Percentiles rank a stretch among this genome's conserved stretches.
phyloP scores from a whole-genome alignment of 2,113 vertebrate species.

The Hirundichthys speculiger region DNA sequence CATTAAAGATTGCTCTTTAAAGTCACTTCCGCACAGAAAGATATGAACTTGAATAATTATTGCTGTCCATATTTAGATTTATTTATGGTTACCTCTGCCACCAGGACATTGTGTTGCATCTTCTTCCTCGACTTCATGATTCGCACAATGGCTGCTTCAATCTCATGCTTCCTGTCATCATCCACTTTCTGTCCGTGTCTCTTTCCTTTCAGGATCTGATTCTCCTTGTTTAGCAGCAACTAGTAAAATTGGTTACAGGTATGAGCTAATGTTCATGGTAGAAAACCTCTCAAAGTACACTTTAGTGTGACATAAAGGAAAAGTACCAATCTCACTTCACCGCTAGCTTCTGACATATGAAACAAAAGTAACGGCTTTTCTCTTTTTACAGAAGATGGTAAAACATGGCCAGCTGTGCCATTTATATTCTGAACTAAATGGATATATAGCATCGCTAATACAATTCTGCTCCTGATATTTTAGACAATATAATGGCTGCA shows the following conservation, averaged over 20 bases:
- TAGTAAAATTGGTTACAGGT: conserved; percentile 51
- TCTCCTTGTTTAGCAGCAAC: conserved; percentile 99
- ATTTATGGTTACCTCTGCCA: conserved; percentile 88
- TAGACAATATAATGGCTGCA: too few species aligned
- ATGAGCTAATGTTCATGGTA: conserved; percentile 3
- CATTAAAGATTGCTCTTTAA: neutral
- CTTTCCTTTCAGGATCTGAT: conserved; percentile 96
- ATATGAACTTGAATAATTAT: too few species aligned
- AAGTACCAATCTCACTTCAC: too few species aligned
- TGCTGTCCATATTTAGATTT: neutral
- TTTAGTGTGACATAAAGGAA: neutral
- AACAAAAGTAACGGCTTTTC: too few species aligned
- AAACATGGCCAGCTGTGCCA: too few species aligned
- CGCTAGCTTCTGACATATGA: too few species aligned
- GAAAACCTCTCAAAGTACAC: too few species aligned
- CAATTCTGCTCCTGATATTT: too few species aligned
- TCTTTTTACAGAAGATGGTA: too few species aligned
- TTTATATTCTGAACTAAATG: neutral
- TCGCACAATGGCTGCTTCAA: conserved; percentile 97
- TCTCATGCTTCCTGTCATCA: conserved; percentile 98
- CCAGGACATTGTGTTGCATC: conserved; percentile 97
- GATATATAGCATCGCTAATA: neutral
- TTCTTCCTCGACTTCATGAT: conserved; percentile 99
- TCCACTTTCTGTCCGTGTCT: conserved; percentile 98
- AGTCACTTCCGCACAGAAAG: too few species aligned